Base-by-base conservation (phyloP, 64 coral and sea anemone species). In the Stylophora pistillata region DNA sequence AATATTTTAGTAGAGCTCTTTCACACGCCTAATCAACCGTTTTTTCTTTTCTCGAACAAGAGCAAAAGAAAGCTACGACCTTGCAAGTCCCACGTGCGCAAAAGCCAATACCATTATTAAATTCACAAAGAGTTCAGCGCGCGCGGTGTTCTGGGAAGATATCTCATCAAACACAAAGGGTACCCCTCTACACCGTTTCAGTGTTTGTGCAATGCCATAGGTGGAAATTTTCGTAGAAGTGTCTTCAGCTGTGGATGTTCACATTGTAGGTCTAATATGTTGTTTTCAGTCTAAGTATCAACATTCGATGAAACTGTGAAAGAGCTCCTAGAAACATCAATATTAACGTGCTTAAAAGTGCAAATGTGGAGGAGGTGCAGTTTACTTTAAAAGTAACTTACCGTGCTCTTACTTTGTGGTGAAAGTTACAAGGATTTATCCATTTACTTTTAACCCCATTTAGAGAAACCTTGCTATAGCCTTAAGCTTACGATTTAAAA, bases 281-380 rank as follows among this genome's bases (percentile, higher is more conserved):
- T 11, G 12, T 12, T 26, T 28, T 68, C 64, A 68, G 23, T 9
- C 20, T 21, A 21, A 68, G 12, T 21, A 68, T 17, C 20, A 9
- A 64, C 23, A 64, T 21, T 21, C 65, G 79, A 65, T 68, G 27
- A 82, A 20, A 41, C 80, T 69, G 62, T 53, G 62, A 84, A 84
- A 84, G 80, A 54, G 33, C 60, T 84, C 61, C 17, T 47, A 47
- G 7, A 47, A 82, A n/a, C 62, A 84, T 41, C 20, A 80, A 18
- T 29, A 32, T 17, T 81, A 63, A 64, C 16, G 13, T 47, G 58
- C 58, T 27, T 84, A 53, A 25, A 9, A n/a, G 80, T 69, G 80
- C 61, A 26, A 69, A 23, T 52, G 59, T 20, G 13, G 53, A 34
- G 37, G 52, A 62, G 34, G 61, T 55, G 61, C 80, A 84, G 13